Evolutionary conservation across 2,113 vertebrate species (phyloP).

Genomic region (Thunnus thynnus): DNA sequence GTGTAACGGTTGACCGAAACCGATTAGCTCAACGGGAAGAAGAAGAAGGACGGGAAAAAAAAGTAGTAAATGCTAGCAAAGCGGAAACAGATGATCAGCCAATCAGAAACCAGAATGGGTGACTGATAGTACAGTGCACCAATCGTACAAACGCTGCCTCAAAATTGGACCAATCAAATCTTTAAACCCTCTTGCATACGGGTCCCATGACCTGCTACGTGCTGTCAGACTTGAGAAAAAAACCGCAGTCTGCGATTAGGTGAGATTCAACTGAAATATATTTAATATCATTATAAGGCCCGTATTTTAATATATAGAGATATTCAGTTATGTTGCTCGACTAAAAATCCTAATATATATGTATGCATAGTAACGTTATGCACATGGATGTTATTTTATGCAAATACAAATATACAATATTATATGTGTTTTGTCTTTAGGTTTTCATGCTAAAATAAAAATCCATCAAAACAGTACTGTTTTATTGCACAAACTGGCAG

Average conservation of each 20-base stretch:
- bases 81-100: conserved; percentile 61
- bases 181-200: conserved; percentile 23
- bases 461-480: too few relatives aligned
- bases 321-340: background rate
- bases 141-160: conserved; percentile 37
- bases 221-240: conserved; percentile 19
- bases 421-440: too few relatives aligned
- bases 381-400: background rate
- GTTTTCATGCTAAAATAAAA: too few relatives aligned
- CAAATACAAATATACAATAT: too few relatives aligned
- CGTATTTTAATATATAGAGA: background rate
- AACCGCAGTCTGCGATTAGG: conserved; percentile 34
- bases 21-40: conserved; percentile 55
- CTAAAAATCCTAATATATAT: background rate
- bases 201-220: conserved; percentile 80
- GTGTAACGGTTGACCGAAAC: conserved; percentile 53
- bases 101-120: conserved; percentile 46
- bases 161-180: conserved; percentile 71
- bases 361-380: background rate
- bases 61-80: conserved; percentile 1
- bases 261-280: background rate
- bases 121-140: conserved; percentile 43
- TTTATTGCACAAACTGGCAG: background rate
- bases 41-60: conserved; percentile 20
- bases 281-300: background rate